Conservation (phyloP, 2,888 invertebrate species). For the Thera obeliscata region DNA sequence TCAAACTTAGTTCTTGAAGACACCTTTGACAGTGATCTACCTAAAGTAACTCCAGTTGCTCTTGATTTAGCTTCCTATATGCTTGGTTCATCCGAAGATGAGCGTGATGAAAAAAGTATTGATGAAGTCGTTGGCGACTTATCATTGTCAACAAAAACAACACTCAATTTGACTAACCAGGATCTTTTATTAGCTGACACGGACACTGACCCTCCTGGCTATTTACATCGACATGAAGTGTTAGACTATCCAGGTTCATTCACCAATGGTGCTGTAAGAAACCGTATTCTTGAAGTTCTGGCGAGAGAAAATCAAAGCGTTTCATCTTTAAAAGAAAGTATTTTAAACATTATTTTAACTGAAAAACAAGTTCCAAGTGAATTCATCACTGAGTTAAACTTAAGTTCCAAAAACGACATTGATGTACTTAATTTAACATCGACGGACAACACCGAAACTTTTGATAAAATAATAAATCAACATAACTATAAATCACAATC, state of each 20-base stretch:
- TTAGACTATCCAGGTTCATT: not conserved
- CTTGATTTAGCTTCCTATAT: not conserved
- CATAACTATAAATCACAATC: not conserved
- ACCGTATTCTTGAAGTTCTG: constrained; percentile 14
- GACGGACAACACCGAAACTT: not conserved
- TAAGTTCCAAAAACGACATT: not conserved
- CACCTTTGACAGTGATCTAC: not conserved
- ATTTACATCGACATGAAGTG: not conserved
- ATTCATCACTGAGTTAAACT: not conserved
- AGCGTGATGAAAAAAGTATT: not conserved
- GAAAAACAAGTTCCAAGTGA: constrained; percentile 9
- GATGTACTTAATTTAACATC: not conserved
- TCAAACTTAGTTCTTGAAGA: not conserved
- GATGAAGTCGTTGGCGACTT: not conserved
- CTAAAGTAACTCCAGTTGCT: not conserved
- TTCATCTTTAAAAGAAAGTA: constrained; percentile 13
- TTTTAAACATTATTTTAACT: constrained; percentile 10
- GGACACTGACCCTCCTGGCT: not conserved
- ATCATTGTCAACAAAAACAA: not conserved
- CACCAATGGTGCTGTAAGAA: constrained; percentile 9
- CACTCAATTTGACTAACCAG: not conserved
- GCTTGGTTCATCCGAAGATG: not conserved
- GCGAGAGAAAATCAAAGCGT: constrained; percentile 3
- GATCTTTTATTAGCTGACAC: not conserved
- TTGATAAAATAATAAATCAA: not conserved